Conservation (phyloP, 2,888 invertebrate genomes). For the Nephrotoma guestfalica region DNA sequence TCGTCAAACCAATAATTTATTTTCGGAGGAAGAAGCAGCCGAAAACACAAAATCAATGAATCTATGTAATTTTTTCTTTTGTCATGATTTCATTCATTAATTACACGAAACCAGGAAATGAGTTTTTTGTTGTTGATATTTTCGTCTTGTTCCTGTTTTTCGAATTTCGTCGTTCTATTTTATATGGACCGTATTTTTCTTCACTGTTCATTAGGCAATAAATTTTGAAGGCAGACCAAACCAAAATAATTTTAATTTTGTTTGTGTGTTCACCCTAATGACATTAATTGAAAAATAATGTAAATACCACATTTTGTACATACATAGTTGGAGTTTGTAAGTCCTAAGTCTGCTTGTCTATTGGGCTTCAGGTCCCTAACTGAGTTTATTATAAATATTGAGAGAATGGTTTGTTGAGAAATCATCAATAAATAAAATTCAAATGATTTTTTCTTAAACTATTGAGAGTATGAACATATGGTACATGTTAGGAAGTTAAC, state of each 20-base stretch:
- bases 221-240: not conserved
- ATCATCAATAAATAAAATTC: too few species aligned
- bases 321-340: not conserved
- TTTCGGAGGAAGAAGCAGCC: not conserved
- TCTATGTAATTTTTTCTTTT: not conserved
- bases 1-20: too few species aligned
- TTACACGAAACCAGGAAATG: not conserved
- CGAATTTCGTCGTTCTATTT: not conserved
- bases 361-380: too few species aligned
- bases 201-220: not conserved
- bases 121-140: not conserved
- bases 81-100: not conserved
- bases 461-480: not conserved
- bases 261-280: not conserved
- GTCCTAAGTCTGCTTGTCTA: not conserved
- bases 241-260: not conserved
- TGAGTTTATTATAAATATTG: too few species aligned
- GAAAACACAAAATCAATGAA: not conserved
- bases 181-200: not conserved
- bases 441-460: not conserved
- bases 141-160: not conserved
- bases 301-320: not conserved
- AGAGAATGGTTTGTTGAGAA: too few species aligned
- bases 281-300: not conserved
- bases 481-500: not conserved